Evolutionary conservation across 2,113 vertebrate species (phyloP).

Genomic region (Lophura nycthemera): DNA sequence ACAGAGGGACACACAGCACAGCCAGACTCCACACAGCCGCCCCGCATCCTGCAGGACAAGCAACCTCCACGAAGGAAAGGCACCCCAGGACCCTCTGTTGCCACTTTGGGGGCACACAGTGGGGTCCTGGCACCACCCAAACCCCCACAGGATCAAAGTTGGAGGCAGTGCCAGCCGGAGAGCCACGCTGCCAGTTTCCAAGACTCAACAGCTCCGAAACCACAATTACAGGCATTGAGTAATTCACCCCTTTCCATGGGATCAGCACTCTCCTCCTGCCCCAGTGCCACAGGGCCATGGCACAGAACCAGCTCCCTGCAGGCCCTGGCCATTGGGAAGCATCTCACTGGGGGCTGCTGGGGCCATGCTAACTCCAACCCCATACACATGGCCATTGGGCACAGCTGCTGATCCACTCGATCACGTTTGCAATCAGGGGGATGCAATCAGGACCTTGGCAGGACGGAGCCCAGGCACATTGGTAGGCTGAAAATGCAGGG

Average conservation of each 20-base stretch:
- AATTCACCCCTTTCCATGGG: conserved; percentile 61
- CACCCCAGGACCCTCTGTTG: not conserved
- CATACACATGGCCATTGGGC: accelerated
- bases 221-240: conserved; percentile 71
- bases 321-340: not conserved
- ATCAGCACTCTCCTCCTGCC: conserved; percentile 52
- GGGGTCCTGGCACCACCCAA: too few species aligned
- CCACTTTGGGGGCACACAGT: too few species aligned
- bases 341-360: too few species aligned
- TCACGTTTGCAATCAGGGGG: accelerated
- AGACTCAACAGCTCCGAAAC: conserved; percentile 57
- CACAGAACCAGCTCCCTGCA: not conserved
- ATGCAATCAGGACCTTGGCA: not conserved
- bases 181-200: conserved; percentile 41
- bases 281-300: not conserved
- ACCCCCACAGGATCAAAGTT: accelerated
- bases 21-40: not conserved
- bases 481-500: not conserved
- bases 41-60: too few species aligned
- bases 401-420: not conserved
- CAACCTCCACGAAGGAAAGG: not conserved
- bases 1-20: not conserved
- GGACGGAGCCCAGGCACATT: not conserved
- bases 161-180: not conserved
- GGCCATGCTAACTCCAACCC: not conserved